Evolutionary conservation across 2,888 invertebrate species (phyloP), one percentile per base, ranked within the genome.

Genomic region (Heteropelma amictum): DNA sequence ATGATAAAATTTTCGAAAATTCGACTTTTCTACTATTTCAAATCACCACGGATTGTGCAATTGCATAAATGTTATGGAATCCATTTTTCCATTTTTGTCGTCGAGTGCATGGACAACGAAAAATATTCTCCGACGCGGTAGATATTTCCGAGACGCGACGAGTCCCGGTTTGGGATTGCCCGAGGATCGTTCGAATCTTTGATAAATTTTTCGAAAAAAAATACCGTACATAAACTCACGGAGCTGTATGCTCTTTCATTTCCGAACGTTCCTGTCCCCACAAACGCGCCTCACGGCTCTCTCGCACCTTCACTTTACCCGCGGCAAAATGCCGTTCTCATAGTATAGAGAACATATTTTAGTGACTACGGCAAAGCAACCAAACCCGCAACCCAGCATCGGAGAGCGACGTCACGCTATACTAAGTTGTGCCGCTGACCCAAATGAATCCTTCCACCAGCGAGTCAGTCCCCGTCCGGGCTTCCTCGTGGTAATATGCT

Each of bases 401-500:
- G 19, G 51, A 45, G 65, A 40, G 67, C 54, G 68, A 72, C 72
- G 76, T 76, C 72, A 76, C 76, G 72, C 72, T 78, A 76, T 77
- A 77, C 76, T 78, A 75, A 75, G 78, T 81, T 84, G 85, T 84
- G 84, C 86, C 77, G 86, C 84, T 86, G 86, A 86, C 86, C 86
- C 85, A 86, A 86, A 86, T 86, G 86, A 84, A 85, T 84, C 82
- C 84, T 82, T 80, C 79, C 77, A 63, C 65, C 26, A 70, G 78
- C 80, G 79, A 83, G 83, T 84, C 84, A 86, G 86, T 86, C 85
- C 86, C 85, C 82, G 84, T 84, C 81, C 86, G 84, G 85, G 78
- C 85, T 84, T 85, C 83, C 76, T 79, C 81, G 85, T 81, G 84
- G 81, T 78, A 79, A 72, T 77, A 69, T 77, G 74, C 42, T 75